phyloP scores from a whole-genome alignment of 2,797 vertebrate genomes.

The Manis javanica region DNA sequence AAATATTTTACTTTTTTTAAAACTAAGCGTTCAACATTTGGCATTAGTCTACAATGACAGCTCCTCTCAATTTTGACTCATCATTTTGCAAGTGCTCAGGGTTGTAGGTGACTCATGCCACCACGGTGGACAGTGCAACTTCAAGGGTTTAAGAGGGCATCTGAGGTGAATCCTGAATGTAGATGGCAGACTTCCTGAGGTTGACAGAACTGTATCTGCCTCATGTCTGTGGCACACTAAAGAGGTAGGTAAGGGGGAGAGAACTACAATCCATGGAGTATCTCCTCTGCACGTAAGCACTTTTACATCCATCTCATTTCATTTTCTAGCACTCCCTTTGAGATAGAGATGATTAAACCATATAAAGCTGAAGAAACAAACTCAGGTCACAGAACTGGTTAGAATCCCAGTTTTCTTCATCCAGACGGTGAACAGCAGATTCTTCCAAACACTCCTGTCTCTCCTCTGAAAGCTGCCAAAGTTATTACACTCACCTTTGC shows the following conservation, averaged over 20 bases:
- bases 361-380: background rate
- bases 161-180: background rate
- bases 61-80: background rate
- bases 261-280: background rate
- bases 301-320: background rate
- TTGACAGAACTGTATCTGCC: background rate
- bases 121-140: fast-evolving
- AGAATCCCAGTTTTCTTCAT: background rate
- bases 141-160: background rate
- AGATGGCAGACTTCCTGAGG: background rate
- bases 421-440: background rate
- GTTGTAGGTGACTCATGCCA: fast-evolving
- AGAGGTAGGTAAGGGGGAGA: background rate
- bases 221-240: background rate
- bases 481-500: background rate
- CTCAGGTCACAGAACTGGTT: background rate
- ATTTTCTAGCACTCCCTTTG: background rate
- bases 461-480: background rate
- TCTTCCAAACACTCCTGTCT: background rate
- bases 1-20: background rate
- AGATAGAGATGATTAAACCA: background rate
- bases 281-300: background rate
- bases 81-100: background rate
- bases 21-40: background rate
- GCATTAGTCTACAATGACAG: background rate